A percentile compares a stretch with the other conserved stretches of the same genome.
Evolutionary conservation across 1,140 invertebrate species (phyloP).

Genomic region (Drosophila pectinifera): DNA sequence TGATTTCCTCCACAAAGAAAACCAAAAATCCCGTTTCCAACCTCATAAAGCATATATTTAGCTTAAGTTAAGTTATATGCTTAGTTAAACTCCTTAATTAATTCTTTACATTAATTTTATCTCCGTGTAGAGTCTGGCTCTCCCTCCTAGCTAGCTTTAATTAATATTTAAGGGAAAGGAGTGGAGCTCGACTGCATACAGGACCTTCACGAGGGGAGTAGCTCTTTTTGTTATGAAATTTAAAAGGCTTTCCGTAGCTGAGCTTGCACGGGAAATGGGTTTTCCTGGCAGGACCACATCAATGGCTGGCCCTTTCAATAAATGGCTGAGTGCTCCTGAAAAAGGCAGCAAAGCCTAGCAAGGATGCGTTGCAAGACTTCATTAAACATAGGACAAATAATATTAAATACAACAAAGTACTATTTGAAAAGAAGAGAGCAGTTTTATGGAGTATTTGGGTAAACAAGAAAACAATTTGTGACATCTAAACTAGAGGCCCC

Average conservation of each 20-base stretch:
- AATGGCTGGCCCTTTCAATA: slow-evolving; percentile 18
- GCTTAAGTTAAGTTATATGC: no score
- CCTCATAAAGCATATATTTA: no score
- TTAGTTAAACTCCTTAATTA: no score
- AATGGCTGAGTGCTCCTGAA: slow-evolving; percentile 3
- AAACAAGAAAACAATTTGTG: not conserved
- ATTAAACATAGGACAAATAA: not conserved
- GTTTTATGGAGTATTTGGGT: not conserved
- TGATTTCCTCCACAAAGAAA: no score
- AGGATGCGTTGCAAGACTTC: slow-evolving; percentile 4
- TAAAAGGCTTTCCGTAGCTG: slow-evolving; percentile 27
- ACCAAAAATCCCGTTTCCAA: no score
- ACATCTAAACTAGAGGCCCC: not conserved
- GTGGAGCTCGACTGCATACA: not conserved
- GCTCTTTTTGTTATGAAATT: slow-evolving; percentile 1
- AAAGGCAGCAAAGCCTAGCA: not conserved
- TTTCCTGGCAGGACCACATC: slow-evolving; percentile 13
- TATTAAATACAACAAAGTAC: not conserved
- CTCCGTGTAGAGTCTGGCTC: not conserved
- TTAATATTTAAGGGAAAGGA: not conserved
- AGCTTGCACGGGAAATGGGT: slow-evolving; percentile 34
- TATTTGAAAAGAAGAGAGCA: not conserved
- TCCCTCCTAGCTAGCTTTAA: not conserved
- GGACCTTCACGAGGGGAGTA: not conserved
- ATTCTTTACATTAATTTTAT: not conserved